These are phyloP conservation scores for Nomada fucata DNA, from an alignment of 2,888 invertebrate genomes.

Conservation along the genomic window DNA sequence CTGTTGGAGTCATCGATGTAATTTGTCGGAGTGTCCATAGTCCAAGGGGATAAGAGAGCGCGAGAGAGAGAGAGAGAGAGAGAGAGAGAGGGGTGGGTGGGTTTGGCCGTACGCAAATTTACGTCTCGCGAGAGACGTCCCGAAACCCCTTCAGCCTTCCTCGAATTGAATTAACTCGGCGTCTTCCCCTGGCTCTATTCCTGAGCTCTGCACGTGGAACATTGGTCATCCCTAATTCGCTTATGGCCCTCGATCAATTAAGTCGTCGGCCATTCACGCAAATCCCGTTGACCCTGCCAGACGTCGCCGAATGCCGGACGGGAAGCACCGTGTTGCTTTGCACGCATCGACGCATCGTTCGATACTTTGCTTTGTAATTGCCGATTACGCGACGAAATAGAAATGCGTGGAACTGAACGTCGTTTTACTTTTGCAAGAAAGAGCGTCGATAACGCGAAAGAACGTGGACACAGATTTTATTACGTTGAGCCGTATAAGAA, in stretches of 20 bases:
- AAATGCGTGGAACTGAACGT: too few species aligned
- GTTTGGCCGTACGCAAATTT: constrained; percentile 73
- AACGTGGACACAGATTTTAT: too few species aligned
- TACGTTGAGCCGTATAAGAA: too few species aligned
- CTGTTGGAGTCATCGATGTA: constrained; percentile 73
- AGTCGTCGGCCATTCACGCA: constrained; percentile 72
- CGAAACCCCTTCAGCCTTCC: constrained; percentile 67
- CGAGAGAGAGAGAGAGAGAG: background rate
- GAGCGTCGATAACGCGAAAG: too few species aligned
- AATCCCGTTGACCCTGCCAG: constrained; percentile 68
- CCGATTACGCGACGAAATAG: background rate
- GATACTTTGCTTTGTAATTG: background rate
- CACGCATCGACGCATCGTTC: background rate
- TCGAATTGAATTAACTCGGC: constrained; percentile 74
- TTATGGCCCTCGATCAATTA: constrained; percentile 76
- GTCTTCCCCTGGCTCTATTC: constrained; percentile 72
- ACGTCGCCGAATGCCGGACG: constrained; percentile 49
- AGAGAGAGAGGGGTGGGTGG: constrained; percentile 16
- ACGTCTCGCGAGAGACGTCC: constrained; percentile 73
- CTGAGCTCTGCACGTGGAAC: constrained; percentile 68
- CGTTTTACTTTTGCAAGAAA: too few species aligned
- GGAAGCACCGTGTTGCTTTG: constrained; percentile 53
- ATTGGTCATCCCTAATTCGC: constrained; percentile 77
- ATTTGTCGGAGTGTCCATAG: constrained; percentile 76
- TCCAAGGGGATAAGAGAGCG: constrained; percentile 57